Evolutionary conservation across 2,888 invertebrate genomes (phyloP), one percentile per base, ranked within the genome.

Genomic region (Drosophila picticornis): DNA sequence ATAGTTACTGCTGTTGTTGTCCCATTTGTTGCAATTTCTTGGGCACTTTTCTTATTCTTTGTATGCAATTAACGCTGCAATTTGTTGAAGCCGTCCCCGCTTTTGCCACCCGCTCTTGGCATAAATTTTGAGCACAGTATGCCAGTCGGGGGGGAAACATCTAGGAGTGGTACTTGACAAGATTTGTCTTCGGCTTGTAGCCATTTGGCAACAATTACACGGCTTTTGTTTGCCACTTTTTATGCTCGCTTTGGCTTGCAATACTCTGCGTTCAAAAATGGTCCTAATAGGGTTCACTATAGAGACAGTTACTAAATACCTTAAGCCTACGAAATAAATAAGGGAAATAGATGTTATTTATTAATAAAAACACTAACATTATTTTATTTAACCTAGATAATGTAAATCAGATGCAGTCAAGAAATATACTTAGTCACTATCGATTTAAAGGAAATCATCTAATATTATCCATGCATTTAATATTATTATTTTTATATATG

Each of bases 51-150:
- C 83, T 84, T 87, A 80, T 77, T 83, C 85, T 83, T 81, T 85
- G 80, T 85, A 74, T 87, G 85, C 88, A 88, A 88, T 88, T 88
- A 90, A 88, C 80, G 89, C 79, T 77, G 84, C 89, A 88, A 89
- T 89, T 88, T 85, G 85, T 76, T 62, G 62, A 56, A 69, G 53
- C 36, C 16, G 25, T 46, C 59, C 32, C n/a, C 16, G 4, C 46
- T 31, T 3, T 1, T 4, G 7, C 27, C 38, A 4, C n/a, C 36
- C 36, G 25, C 36, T 36, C 10, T 22, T 46, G 40, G 25, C 75
- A 75, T 71, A 61, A 61, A 67, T 71, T 61, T 58, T 61, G 25
- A 59, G n/a, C 57, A 36, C 31, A 29, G n/a, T 34, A 13, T 61
- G 27, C 25, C 34, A 19, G 27, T 10, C 43, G 16, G 36, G 22